These are phyloP conservation scores for Galaxias olidus DNA, from an alignment of 2,797 vertebrate species.

Conservation along the genomic window DNA sequence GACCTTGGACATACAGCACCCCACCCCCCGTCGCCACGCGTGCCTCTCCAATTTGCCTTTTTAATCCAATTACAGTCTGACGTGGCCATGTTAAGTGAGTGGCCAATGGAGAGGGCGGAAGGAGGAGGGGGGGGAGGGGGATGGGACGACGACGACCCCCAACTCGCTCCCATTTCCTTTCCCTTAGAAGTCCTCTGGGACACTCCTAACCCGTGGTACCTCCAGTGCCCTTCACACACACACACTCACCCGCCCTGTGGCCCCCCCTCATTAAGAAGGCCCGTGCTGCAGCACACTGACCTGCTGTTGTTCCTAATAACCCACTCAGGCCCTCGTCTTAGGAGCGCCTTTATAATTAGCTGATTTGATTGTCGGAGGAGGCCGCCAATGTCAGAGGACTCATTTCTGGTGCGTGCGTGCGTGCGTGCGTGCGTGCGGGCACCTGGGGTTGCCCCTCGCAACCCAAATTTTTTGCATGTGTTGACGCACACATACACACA, in stretches of 20 bases:
- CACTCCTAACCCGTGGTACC: constrained; percentile 1
- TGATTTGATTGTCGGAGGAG: constrained; percentile 55
- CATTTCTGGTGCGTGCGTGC: constrained; percentile 23
- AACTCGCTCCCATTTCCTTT: not conserved
- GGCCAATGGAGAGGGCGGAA: not conserved
- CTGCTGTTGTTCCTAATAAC: constrained; percentile 51
- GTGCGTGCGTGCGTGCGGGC: not conserved
- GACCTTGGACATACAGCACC: constrained; percentile 52
- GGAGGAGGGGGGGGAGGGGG: not conserved
- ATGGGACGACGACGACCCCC: not conserved
- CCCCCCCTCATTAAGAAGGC: not conserved
- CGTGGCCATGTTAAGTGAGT: constrained; percentile 24
- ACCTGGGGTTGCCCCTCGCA: constrained; percentile 49
- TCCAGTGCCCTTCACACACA: constrained; percentile 24
- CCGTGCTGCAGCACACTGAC: constrained; percentile 21
- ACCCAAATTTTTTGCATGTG: constrained; percentile 28
- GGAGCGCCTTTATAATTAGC: constrained; percentile 49
- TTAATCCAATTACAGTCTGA: constrained; percentile 55
- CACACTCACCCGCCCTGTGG: not conserved
- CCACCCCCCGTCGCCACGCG: constrained; percentile 5
- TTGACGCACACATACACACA: too few species aligned
- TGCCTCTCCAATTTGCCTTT: constrained; percentile 39
- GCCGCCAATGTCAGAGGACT: constrained; percentile 44
- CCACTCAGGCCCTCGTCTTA: constrained; percentile 43
- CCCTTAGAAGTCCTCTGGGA: constrained; percentile 18